phyloP scores from a whole-genome alignment of 1,140 invertebrate species.

The Scylla paramamosain region DNA sequence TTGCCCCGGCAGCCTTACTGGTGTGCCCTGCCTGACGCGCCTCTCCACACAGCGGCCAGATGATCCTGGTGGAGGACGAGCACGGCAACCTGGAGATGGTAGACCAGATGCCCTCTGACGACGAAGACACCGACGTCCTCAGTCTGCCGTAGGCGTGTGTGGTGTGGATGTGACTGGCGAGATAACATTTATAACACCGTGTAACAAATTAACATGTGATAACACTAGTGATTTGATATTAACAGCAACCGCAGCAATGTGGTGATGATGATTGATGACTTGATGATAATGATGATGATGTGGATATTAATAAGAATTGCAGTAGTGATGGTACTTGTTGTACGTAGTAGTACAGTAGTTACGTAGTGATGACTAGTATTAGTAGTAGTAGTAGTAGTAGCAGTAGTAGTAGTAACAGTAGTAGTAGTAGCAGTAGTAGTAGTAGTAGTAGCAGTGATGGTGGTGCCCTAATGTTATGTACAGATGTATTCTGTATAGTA shows the following conservation, averaged over 20 bases:
- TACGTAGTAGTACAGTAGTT: background rate
- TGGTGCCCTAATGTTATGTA: too few species aligned
- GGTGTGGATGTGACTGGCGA: background rate
- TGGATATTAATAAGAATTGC: background rate
- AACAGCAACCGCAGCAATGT: background rate
- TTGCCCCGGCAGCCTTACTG: too few species aligned
- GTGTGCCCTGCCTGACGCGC: too few species aligned
- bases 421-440: background rate
- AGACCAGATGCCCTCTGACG: background rate
- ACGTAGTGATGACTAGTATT: background rate
- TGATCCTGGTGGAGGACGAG: conserved; percentile 62
- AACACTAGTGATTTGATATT: background rate
- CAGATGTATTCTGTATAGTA: too few species aligned
- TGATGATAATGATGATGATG: background rate
- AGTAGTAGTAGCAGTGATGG: background rate
- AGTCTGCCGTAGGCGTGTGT: conserved; percentile 56
- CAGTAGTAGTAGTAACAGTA: background rate
- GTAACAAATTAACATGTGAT: background rate
- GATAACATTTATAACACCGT: background rate
- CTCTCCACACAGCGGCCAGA: conserved; percentile 38
- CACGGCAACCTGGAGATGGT: conserved; percentile 55
- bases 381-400: background rate
- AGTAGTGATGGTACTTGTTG: background rate
- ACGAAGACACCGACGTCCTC: background rate
- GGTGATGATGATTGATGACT: background rate